Evolutionary conservation across 2,113 vertebrate species (phyloP).

Genomic region (Neotoma lepida): DNA sequence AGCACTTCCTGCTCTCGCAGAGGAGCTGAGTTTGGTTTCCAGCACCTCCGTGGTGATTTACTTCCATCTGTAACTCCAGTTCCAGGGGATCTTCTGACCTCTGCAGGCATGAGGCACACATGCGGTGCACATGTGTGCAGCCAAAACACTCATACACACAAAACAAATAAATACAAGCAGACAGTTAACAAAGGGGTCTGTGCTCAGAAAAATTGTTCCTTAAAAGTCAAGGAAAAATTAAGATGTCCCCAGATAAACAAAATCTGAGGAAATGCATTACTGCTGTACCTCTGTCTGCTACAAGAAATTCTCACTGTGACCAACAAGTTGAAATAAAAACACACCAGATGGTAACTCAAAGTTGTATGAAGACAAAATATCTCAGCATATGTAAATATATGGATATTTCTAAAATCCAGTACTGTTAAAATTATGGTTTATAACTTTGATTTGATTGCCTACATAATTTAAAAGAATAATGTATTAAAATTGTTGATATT

Average conservation of each 20-base stretch:
- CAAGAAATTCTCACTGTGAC: not conserved
- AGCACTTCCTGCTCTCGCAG: not conserved
- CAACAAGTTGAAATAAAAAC: constrained; percentile 2
- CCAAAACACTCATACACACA: not conserved
- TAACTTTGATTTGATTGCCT: not conserved
- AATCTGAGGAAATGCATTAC: not conserved
- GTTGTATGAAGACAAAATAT: constrained; percentile 8
- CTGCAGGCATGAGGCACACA: not conserved
- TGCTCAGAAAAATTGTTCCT: not conserved
- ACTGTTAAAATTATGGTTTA: not conserved
- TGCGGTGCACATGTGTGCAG: not conserved
- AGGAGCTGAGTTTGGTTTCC: not conserved
- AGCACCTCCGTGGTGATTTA: not conserved
- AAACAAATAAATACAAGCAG: not conserved
- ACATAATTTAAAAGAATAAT: not conserved
- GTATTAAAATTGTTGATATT: not conserved
- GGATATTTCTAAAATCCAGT: not conserved
- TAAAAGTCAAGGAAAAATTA: not conserved
- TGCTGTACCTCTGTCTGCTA: not conserved
- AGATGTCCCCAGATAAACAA: not conserved
- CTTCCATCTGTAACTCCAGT: not conserved
- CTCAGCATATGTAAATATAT: constrained; percentile 6
- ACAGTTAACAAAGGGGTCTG: not conserved
- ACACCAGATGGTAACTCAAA: constrained; percentile 7
- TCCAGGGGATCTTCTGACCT: not conserved